These are phyloP conservation scores for Triplophysa rosa DNA, from an alignment of 2,113 vertebrate genomes.

Conservation along the genomic window DNA sequence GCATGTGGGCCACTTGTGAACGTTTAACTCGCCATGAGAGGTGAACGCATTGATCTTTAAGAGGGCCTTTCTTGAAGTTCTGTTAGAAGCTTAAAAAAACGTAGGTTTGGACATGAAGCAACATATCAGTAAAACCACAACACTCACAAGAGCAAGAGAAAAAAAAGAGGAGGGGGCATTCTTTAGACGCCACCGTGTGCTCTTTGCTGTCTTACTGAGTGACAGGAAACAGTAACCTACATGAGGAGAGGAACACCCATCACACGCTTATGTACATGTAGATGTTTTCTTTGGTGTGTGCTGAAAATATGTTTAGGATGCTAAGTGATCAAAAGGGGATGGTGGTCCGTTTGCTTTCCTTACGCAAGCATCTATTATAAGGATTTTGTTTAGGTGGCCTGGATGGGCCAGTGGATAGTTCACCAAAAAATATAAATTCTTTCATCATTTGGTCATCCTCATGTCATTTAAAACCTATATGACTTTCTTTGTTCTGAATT, in stretches of 20 bases:
- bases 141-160: not conserved
- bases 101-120: slow-evolving; percentile 15
- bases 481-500: too few species aligned
- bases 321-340: not conserved
- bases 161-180: slow-evolving; percentile 11
- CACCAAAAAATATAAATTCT: too few species aligned
- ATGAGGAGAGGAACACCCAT: slow-evolving; percentile 20
- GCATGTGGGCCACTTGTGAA: not conserved
- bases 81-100: slow-evolving; percentile 5
- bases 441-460: too few species aligned
- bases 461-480: too few species aligned
- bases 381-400: too few species aligned
- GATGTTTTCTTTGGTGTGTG: slow-evolving; percentile 18
- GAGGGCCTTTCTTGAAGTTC: not conserved
- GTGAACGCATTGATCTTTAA: not conserved
- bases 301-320: slow-evolving; percentile 11
- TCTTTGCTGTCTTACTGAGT: slow-evolving; percentile 24
- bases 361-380: too few species aligned
- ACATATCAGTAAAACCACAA: slow-evolving; percentile 34
- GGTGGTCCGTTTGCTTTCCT: not conserved
- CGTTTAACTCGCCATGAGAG: slow-evolving; percentile 23
- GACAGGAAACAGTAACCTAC: slow-evolving; percentile 35
- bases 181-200: not conserved
- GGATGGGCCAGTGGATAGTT: too few species aligned
- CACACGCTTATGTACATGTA: not conserved